These are phyloP conservation scores for Nasalis larvatus DNA, from an alignment of 2,113 vertebrate species.

Conservation along the genomic window DNA sequence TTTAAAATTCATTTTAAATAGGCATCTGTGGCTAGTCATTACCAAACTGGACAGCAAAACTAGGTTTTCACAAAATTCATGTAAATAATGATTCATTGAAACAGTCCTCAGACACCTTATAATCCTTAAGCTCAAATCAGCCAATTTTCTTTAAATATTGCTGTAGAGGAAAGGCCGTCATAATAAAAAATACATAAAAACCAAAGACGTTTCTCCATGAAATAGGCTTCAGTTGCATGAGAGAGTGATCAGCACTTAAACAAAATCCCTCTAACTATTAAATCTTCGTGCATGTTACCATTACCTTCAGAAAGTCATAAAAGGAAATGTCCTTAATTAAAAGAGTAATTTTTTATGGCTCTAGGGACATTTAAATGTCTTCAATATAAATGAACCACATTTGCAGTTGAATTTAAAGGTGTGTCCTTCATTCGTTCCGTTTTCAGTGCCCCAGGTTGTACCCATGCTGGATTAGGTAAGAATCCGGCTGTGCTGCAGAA, in stretches of 20 bases:
- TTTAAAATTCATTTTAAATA: constrained; percentile 16
- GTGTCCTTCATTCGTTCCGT: neutral
- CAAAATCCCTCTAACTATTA: constrained; percentile 14
- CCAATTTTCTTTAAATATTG: neutral
- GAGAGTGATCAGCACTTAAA: neutral
- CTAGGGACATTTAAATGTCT: constrained; percentile 53
- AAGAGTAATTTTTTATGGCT: neutral
- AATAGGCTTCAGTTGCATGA: neutral
- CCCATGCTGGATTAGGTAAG: neutral
- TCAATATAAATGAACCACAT: constrained; percentile 24
- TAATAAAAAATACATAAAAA: neutral
- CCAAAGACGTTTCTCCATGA: neutral
- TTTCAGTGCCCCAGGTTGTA: too few species aligned
- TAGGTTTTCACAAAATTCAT: neutral
- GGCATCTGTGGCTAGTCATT: neutral
- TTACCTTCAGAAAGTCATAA: constrained; percentile 51
- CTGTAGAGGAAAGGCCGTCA: neutral
- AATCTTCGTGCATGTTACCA: neutral
- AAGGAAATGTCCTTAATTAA: constrained; percentile 66
- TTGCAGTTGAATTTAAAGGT: neutral
- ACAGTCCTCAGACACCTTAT: neutral
- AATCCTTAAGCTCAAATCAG: neutral
- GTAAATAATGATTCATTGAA: neutral
- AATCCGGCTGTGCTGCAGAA: neutral
- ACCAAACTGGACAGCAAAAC: neutral